Base-by-base conservation (phyloP, 2,113 vertebrate genomes). In the Orthochromis indermauri region DNA sequence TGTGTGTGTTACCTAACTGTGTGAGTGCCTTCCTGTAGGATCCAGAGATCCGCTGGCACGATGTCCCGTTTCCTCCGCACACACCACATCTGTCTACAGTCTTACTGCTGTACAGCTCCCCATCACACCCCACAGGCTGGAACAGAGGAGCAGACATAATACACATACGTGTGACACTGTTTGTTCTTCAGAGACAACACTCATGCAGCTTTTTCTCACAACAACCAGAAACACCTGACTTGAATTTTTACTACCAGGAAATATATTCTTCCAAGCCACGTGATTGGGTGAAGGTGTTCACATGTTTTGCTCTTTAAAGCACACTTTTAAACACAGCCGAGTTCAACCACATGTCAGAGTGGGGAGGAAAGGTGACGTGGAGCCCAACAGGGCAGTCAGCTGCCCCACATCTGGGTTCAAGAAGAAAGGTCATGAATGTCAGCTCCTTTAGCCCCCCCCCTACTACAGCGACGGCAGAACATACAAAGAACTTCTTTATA, bases 81-180 rank as follows among this genome's bases (percentile, higher is more conserved):
- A 97, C 94, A 71, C 97, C 97, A 91, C 97, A 98, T 93, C 96
- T 96, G 94, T 98, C 98, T 83, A 97, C 94, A 0, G 94, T 95
- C 94, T 90, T 96, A 82, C 96, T 94, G 40, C 97, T 98, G 90
- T 97, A 96, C 87, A 98, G 95, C 91, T 97, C 95, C 47, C 97
- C 98, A 12, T 98, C 97, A 17, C 98, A 98, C 49, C 98, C 97
- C 42, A 98, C 96, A 3, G 97, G 94, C 97, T 98, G 95, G 83
- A 96, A 59, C 16, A 84, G 47, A 81, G n/a, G n/a, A 42, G 28
- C 53, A 63, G 31, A 63, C 59, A 57, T 19, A 0, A 42, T 3
- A 8, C 0, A 26, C 68, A 33, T 10, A 5, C 19, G 51, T 49
- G 51, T n/a, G 21, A 8, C 17, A 10, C 21, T 47, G 40, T 73